Conservation (phyloP, 2,797 vertebrate species). For the Petrocephalus sullivani region DNA sequence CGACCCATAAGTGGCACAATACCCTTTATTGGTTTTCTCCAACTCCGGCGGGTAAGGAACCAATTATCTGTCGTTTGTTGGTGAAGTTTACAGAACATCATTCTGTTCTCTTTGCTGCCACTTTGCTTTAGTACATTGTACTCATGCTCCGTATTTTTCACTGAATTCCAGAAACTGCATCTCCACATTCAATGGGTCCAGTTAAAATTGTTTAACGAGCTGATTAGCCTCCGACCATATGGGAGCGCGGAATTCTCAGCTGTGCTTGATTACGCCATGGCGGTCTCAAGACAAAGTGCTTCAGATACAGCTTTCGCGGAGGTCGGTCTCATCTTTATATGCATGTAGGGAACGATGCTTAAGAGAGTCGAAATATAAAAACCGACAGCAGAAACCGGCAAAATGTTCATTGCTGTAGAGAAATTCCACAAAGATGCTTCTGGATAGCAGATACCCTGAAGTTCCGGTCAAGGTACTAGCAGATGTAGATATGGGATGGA, state of each 20-base stretch:
- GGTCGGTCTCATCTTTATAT: not conserved
- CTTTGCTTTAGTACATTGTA: not conserved
- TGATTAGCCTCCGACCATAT: not conserved
- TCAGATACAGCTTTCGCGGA: not conserved
- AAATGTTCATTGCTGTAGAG: not conserved
- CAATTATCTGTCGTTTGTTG: not conserved
- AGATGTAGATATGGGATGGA: not conserved
- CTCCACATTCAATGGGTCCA: not conserved
- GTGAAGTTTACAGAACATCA: not conserved
- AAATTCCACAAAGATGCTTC: not conserved
- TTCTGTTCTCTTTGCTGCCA: not conserved
- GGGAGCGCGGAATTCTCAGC: not conserved
- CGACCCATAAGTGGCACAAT: not conserved
- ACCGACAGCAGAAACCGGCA: not conserved
- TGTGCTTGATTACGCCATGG: not conserved
- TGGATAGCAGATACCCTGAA: not conserved
- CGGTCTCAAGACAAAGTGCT: not conserved
- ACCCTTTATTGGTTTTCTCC: not conserved
- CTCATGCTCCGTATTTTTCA: not conserved
- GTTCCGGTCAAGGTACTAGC: not conserved
- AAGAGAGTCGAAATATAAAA: not conserved
- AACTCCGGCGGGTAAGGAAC: not conserved
- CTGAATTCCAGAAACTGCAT: not conserved
- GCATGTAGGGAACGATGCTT: not conserved
- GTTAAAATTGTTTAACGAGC: conserved; percentile 5